Conservation (phyloP, 1,140 invertebrate genomes). For the Drosophila parvula region DNA sequence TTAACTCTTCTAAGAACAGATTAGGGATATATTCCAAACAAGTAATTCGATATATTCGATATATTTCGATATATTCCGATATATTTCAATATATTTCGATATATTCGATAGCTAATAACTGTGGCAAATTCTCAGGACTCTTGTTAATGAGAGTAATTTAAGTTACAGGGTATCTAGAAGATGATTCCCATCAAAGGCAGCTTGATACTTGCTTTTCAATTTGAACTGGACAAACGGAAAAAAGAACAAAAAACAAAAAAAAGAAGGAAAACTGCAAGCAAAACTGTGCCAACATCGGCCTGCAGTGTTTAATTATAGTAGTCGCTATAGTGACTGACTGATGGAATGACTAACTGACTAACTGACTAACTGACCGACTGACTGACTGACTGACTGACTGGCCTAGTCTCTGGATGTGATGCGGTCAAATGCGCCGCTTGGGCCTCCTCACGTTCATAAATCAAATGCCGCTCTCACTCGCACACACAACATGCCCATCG, state of each 20-base stretch:
- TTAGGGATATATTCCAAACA: no score
- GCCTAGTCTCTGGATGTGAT: slow-evolving; percentile 22
- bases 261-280: slow-evolving; percentile 12
- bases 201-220: slow-evolving; percentile 46
- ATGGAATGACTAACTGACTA: background rate
- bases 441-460: slow-evolving; percentile 53
- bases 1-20: no score
- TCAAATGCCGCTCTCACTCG: slow-evolving; percentile 43
- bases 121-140: no score
- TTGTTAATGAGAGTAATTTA: no score
- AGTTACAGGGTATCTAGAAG: background rate
- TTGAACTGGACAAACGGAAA: slow-evolving; percentile 44
- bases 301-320: slow-evolving; percentile 68
- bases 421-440: slow-evolving; percentile 39
- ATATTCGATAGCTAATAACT: no score
- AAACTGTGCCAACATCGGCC: slow-evolving; percentile 53
- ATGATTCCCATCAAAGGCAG: background rate
- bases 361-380: slow-evolving; percentile 5
- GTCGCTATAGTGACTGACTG: slow-evolving; percentile 19
- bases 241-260: slow-evolving; percentile 15
- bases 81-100: no score
- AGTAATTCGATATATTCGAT: no score
- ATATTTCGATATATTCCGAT: no score
- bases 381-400: slow-evolving; percentile 7
- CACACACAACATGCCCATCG: slow-evolving; percentile 13